phyloP scores from a whole-genome alignment of 2,888 invertebrate genomes.

The Pycnomerus fuliginosus region DNA sequence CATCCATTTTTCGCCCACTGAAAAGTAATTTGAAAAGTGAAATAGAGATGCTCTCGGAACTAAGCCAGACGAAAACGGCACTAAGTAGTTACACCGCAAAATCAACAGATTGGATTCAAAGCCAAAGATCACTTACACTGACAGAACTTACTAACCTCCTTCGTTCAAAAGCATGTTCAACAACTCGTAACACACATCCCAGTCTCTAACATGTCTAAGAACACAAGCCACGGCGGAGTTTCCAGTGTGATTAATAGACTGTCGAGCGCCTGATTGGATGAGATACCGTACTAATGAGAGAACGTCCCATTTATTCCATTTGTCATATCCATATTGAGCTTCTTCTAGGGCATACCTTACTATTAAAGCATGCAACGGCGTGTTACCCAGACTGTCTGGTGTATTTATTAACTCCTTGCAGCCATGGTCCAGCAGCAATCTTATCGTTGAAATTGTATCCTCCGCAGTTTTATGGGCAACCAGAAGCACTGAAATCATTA shows the following conservation, averaged over 20 bases:
- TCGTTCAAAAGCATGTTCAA: conserved; percentile 61
- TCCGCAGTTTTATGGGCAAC: conserved; percentile 70
- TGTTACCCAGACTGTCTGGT: conserved; percentile 71
- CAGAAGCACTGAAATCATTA: conserved; percentile 57
- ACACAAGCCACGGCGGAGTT: conserved; percentile 72
- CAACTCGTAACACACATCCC: conserved; percentile 65
- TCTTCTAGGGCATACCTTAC: conserved; percentile 69
- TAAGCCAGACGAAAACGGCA: too few species aligned
- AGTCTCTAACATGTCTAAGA: conserved; percentile 67
- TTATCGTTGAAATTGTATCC: conserved; percentile 68
- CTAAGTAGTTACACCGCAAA: too few species aligned
- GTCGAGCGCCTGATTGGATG: conserved; percentile 64
- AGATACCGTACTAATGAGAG: conserved; percentile 65
- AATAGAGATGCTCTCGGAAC: too few species aligned
- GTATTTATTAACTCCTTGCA: conserved; percentile 72
- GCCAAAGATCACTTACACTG: too few species aligned
- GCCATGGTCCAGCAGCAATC: conserved; percentile 69
- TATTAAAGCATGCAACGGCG: conserved; percentile 67
- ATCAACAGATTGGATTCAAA: too few species aligned
- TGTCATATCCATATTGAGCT: conserved; percentile 64
- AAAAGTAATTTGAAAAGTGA: too few species aligned
- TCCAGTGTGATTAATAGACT: conserved; percentile 68
- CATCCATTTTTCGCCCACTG: too few species aligned
- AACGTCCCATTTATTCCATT: conserved; percentile 75
- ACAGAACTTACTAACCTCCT: conserved; percentile 62